phyloP scores from a whole-genome alignment of 1,140 invertebrate genomes.

The Tribolium madens region DNA sequence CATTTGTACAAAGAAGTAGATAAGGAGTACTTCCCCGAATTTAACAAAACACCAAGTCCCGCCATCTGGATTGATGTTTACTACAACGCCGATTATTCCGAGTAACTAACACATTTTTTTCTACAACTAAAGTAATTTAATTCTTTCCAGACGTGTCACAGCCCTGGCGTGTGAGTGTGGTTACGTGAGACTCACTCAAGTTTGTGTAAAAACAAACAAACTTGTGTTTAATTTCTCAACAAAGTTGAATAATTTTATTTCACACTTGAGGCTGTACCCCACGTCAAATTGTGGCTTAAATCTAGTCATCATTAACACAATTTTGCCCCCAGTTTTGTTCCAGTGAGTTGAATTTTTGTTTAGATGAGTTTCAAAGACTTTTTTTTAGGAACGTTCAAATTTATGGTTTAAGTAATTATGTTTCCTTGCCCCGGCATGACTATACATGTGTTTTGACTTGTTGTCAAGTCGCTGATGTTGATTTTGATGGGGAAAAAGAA shows the following conservation, averaged over 20 bases:
- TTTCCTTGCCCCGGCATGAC: constrained; percentile 69
- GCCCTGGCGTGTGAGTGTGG: constrained; percentile 77
- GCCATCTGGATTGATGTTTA: constrained; percentile 74
- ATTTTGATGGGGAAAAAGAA: constrained; percentile 80
- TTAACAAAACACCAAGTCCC: constrained; percentile 70
- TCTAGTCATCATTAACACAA: constrained; percentile 72
- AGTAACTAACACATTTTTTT: constrained; percentile 63
- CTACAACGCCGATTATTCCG: constrained; percentile 67
- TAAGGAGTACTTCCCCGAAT: constrained; percentile 73
- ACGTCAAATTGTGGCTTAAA: constrained; percentile 63
- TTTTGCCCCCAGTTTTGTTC: constrained; percentile 73
- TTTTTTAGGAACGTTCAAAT: constrained; percentile 71
- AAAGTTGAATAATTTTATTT: constrained; percentile 73
- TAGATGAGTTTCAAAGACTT: too few relatives aligned
- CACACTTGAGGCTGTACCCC: constrained; percentile 70
- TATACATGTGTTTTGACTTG: constrained; percentile 72
- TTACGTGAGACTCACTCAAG: constrained; percentile 69
- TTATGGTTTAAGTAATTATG: constrained; percentile 69
- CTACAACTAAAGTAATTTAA: too few relatives aligned
- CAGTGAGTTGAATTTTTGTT: constrained; percentile 65
- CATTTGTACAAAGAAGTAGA: constrained; percentile 72
- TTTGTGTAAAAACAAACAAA: constrained; percentile 68
- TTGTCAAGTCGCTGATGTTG: constrained; percentile 75
- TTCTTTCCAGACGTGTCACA: constrained; percentile 73
- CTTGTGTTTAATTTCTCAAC: constrained; percentile 68